Conservation (phyloP, 30 jellyfish, hydroid and myxozoan species). For the Aurelia aurita region DNA sequence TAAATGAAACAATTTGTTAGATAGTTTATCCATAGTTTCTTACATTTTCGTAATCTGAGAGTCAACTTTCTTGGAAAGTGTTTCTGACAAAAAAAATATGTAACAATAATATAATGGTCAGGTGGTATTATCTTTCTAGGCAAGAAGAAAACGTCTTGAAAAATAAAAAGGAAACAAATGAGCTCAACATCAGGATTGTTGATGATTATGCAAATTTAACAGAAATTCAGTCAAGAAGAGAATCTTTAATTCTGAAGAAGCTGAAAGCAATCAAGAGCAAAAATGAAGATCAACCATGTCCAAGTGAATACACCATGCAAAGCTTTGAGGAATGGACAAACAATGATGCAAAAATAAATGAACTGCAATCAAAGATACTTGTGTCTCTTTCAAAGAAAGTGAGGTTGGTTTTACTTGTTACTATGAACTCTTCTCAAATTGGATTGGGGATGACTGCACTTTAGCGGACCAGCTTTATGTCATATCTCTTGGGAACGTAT, state of each 20-base stretch:
- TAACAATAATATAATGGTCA: too few relatives aligned
- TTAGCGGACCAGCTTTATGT: too few relatives aligned
- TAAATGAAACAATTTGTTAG: too few relatives aligned
- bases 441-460: too few relatives aligned
- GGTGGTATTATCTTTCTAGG: constrained; percentile 1
- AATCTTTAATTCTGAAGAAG: constrained; percentile 26
- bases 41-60: too few relatives aligned
- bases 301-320: constrained; percentile 40
- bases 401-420: constrained; percentile 16
- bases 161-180: constrained; percentile 17
- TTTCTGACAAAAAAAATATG: too few relatives aligned
- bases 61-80: too few relatives aligned
- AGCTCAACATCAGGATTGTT: constrained; percentile 45
- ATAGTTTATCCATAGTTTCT: too few relatives aligned
- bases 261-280: constrained; percentile 10
- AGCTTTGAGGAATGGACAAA: constrained; percentile 41
- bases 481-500: too few relatives aligned
- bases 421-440: too few relatives aligned
- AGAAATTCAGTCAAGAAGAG: constrained; percentile 32
- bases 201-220: constrained; percentile 46
- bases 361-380: constrained; percentile 79
- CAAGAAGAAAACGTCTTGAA: constrained; percentile 47
- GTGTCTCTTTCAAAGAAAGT: constrained; percentile 69
- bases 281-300: constrained; percentile 54
- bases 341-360: constrained; percentile 37